Percentiles rank a stretch among this genome's conserved stretches.
Conservation (phyloP, 2,888 invertebrate genomes). For the Carabus problematicus region DNA sequence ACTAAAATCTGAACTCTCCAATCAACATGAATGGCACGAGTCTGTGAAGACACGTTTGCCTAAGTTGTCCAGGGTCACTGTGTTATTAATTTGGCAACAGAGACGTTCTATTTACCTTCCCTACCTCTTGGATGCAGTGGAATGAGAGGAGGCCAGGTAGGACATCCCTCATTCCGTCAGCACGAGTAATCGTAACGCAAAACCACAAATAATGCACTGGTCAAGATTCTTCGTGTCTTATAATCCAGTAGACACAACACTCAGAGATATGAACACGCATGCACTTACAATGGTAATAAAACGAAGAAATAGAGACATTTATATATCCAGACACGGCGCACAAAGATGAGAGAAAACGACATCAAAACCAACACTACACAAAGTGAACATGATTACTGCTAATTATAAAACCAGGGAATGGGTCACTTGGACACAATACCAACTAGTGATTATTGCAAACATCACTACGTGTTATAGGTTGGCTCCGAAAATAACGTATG, state of each 20-base stretch:
- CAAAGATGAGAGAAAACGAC: neutral
- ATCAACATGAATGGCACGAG: no score
- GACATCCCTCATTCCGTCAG: constrained; percentile 40
- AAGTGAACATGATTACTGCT: constrained; percentile 4
- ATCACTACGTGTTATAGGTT: no score
- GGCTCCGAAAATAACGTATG: no score
- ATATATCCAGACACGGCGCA: neutral
- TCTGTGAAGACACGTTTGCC: no score
- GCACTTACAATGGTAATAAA: no score
- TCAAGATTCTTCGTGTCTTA: neutral
- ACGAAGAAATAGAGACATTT: no score
- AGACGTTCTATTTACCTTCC: constrained; percentile 38
- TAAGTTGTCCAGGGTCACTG: no score
- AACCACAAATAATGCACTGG: neutral
- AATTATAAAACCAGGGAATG: constrained; percentile 37
- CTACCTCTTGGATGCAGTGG: constrained; percentile 40
- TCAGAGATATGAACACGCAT: no score
- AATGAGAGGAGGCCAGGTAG: constrained; percentile 26
- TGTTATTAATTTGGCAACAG: no score
- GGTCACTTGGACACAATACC: constrained; percentile 37
- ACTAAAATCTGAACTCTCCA: no score
- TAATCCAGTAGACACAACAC: no score
- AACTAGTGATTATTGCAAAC: neutral
- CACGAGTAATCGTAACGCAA: neutral
- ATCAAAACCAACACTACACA: constrained; percentile 3